These are phyloP conservation scores for Mallateleia sp. DNA, from an alignment of 2,888 invertebrate genomes.

Conservation along the genomic window DNA sequence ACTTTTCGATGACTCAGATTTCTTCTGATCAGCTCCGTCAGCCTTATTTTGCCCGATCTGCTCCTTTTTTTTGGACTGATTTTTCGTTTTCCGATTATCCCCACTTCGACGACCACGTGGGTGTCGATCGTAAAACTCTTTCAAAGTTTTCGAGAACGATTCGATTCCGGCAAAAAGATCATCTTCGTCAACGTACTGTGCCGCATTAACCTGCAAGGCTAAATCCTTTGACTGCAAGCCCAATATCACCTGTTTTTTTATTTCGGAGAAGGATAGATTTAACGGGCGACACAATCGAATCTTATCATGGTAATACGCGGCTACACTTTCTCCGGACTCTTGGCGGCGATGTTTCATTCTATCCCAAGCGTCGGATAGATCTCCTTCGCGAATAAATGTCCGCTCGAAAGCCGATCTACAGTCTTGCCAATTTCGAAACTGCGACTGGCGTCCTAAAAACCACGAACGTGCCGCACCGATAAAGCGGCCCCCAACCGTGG, in stretches of 20 bases:
- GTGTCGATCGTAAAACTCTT: too few species aligned
- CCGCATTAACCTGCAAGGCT: not conserved
- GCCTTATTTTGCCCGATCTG: not conserved
- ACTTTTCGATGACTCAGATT: not conserved
- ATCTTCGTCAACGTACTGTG: not conserved
- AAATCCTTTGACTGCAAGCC: not conserved
- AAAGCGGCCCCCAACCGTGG: not conserved
- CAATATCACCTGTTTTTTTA: not conserved
- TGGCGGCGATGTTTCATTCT: constrained; percentile 40
- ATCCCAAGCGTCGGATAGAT: constrained; percentile 49
- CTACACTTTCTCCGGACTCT: constrained; percentile 3
- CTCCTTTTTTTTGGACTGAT: not conserved
- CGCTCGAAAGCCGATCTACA: constrained; percentile 5
- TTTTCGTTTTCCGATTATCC: not conserved
- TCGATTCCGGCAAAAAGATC: not conserved
- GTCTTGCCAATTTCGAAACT: not conserved
- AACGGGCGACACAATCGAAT: not conserved
- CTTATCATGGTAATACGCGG: constrained; percentile 4
- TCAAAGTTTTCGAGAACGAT: constrained; percentile 22
- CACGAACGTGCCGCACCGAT: not conserved
- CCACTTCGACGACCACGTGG: constrained; percentile 7
- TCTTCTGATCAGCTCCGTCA: not conserved
- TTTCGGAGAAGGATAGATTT: not conserved
- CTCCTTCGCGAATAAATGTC: constrained; percentile 35
- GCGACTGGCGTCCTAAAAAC: not conserved